These are phyloP conservation scores for Parasteatoda tepidariorum DNA, from an alignment of 1,140 invertebrate species.

Conservation along the genomic window DNA sequence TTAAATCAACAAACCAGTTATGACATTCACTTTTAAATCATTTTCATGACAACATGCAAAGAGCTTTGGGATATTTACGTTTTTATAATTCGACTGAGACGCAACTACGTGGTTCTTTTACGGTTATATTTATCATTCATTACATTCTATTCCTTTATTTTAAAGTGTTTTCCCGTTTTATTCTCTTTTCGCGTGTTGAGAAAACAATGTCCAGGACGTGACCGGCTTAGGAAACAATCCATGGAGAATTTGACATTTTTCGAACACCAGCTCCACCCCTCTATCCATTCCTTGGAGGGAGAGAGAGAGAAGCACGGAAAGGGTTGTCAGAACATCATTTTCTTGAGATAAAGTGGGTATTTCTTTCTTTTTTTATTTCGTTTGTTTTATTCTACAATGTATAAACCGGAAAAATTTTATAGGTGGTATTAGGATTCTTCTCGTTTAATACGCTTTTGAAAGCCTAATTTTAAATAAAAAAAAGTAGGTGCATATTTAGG, in stretches of 20 bases:
- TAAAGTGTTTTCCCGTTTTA: slow-evolving; percentile 45
- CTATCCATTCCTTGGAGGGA: not conserved
- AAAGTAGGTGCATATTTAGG: no score
- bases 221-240: not conserved
- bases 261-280: not conserved
- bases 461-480: no score
- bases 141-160: slow-evolving; percentile 43
- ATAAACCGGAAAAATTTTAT: not conserved
- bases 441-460: no score
- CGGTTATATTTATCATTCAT: not conserved
- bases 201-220: slow-evolving; percentile 45
- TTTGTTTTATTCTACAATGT: not conserved
- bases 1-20: no score
- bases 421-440: no score
- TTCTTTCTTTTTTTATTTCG: not conserved
- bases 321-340: slow-evolving; percentile 36
- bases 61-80: no score
- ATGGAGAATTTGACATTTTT: slow-evolving; percentile 35
- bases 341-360: slow-evolving; percentile 9
- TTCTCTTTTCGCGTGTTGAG: slow-evolving; percentile 31
- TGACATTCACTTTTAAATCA: no score
- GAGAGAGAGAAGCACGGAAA: not conserved
- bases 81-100: no score
- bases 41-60: no score
- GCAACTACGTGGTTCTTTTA: not conserved